Conservation (phyloP, 2,113 vertebrate genomes). For the Sphaerodactylus townsendi region DNA sequence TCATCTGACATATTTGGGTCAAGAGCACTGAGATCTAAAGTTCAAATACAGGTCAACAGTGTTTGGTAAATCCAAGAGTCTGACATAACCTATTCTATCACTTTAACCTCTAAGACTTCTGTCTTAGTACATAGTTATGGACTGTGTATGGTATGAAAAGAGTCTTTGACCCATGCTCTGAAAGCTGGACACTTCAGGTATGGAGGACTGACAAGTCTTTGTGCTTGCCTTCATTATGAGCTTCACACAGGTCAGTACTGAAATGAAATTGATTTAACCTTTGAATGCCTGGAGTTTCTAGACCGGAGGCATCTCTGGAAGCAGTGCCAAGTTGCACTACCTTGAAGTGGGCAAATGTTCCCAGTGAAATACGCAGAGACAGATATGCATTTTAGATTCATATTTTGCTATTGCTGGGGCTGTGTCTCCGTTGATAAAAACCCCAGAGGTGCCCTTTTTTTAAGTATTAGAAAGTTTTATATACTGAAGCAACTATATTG, state of each 20-base stretch:
- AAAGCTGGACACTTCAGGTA: constrained; percentile 11
- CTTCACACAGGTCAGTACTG: constrained; percentile 10
- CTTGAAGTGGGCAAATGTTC: neutral
- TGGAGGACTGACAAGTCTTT: neutral
- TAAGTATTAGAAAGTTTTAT: no score
- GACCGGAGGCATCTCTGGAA: neutral
- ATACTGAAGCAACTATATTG: no score
- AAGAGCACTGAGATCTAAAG: constrained; percentile 43
- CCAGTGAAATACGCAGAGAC: neutral
- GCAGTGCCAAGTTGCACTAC: neutral
- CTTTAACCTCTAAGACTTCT: constrained; percentile 22
- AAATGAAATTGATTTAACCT: constrained; percentile 10
- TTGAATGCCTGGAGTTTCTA: neutral
- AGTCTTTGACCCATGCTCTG: constrained; percentile 12
- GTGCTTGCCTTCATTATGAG: constrained; percentile 14
- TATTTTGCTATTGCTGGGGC: neutral
- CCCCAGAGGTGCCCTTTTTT: no score
- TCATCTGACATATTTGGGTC: constrained; percentile 67
- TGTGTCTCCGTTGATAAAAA: neutral
- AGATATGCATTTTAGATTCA: neutral
- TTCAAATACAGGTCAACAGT: constrained; percentile 55
- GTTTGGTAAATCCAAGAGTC: constrained; percentile 51
- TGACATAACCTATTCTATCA: constrained; percentile 41
- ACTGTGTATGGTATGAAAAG: constrained; percentile 24
- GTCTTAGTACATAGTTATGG: neutral